Base-by-base conservation (phyloP, 2,113 vertebrate species). In the Tyto alba region DNA sequence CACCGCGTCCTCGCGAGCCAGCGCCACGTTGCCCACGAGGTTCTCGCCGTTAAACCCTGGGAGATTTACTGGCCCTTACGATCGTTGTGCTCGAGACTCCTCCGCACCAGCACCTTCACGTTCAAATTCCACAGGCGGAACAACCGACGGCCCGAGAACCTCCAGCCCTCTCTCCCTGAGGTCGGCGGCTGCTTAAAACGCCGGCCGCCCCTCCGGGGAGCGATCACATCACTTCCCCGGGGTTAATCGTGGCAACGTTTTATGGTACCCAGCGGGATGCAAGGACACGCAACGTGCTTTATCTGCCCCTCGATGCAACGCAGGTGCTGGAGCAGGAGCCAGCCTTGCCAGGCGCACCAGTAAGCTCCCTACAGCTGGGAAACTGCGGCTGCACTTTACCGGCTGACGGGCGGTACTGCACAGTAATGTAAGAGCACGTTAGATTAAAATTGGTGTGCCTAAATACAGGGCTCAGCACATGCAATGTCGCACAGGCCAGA, bases 221-320 rank as follows among this genome's bases (percentile, higher is more conserved):
- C 0, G 12, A 56, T 34, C 32, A 4, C 48, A 55, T n/a, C 43
- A 2, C 66, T 34, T 47, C 56, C 52, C 66, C 4, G 19, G 19
- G 6, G 30, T 40, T 56, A 38, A 55, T 36, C 29, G 41, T 1
- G 4, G 36, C 26, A 9, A 38, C 3, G 26, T 26, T 41, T 66
- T 13, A 11, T 0, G 1, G 48, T 4, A 34, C n/a, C 5, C 7
- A 6, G 20, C 1, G 2, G 43, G n/a, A 13, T 14, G 7, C 1
- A 6, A 29, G 68, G 63, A 29, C 26, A 17, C 0, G 7, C 18
- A 13, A 16, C 0, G 4, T 4, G 22, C 22, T 53, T 47, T 21
- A 59, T 3, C 27, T 21, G 55, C 50, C 50, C 25, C 50, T n/a
- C 5, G 4, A 27, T 19, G 45, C 32, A 8, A 6, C 0, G 21